These are phyloP conservation scores for Micromys minutus DNA, from an alignment of 2,113 vertebrate species.

Conservation along the genomic window DNA sequence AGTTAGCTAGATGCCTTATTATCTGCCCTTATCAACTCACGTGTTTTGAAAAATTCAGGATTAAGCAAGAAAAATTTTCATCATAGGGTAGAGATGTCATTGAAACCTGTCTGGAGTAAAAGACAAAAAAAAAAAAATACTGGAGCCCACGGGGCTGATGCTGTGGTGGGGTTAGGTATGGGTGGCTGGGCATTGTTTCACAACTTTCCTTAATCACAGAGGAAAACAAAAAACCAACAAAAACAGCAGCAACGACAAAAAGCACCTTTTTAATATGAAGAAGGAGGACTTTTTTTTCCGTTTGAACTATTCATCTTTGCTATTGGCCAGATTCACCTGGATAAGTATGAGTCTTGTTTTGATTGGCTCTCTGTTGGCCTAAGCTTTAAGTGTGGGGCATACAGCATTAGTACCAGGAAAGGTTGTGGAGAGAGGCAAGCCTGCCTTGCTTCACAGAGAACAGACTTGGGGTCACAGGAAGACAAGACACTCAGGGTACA, in stretches of 20 bases:
- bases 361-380: background rate
- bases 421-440: background rate
- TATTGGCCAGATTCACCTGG: background rate
- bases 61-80: background rate
- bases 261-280: background rate
- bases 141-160: background rate
- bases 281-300: background rate
- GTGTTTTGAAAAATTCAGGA: constrained; percentile 5
- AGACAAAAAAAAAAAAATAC: background rate
- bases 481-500: background rate
- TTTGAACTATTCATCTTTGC: background rate
- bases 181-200: background rate
- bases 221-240: background rate
- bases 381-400: background rate
- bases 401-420: background rate
- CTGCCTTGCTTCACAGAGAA: background rate
- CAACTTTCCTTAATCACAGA: background rate
- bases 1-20: background rate
- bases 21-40: background rate
- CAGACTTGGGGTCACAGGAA: background rate
- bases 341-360: background rate
- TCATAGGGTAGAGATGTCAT: background rate
- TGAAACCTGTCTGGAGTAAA: background rate
- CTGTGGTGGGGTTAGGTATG: background rate
- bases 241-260: background rate